Percentiles rank a stretch among this genome's conserved stretches.
phyloP scores from a whole-genome alignment of 2,113 vertebrate genomes.

The Agapornis roseicollis region DNA sequence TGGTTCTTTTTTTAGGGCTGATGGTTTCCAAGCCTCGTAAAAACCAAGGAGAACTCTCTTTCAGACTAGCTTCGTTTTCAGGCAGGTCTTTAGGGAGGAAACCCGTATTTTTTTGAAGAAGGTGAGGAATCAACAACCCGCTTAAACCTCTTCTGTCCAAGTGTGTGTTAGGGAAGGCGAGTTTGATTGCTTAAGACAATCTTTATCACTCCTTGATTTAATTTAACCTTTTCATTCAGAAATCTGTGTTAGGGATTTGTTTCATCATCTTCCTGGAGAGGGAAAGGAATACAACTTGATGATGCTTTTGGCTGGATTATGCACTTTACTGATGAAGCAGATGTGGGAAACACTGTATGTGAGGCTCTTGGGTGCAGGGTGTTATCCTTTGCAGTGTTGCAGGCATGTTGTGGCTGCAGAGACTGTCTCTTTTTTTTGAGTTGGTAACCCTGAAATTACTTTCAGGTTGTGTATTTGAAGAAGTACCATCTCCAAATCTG shows the following conservation, averaged over 20 bases:
- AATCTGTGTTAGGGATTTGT: neutral
- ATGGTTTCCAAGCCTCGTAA: neutral
- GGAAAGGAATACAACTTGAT: neutral
- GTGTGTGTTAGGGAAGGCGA: neutral
- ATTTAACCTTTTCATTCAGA: neutral
- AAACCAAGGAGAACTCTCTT: neutral
- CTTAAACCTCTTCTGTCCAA: neutral
- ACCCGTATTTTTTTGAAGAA: neutral
- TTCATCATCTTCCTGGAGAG: neutral
- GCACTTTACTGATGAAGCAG: neutral
- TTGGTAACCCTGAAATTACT: neutral
- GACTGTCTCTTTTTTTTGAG: accelerated
- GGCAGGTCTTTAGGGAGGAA: neutral
- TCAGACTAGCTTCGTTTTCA: neutral
- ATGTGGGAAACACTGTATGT: neutral
- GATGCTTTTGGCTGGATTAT: neutral
- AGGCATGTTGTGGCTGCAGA: neutral
- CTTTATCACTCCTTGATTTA: neutral
- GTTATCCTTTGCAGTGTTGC: neutral
- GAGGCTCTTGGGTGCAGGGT: neutral
- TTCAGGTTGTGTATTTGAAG: neutral
- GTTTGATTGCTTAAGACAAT: neutral
- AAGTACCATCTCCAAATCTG: neutral
- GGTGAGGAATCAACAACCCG: neutral
- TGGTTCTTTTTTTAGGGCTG: neutral